Evolutionary conservation across 2,113 vertebrate genomes (phyloP), one percentile per base, ranked within the genome.

Genomic region (Chinchilla lanigera): DNA sequence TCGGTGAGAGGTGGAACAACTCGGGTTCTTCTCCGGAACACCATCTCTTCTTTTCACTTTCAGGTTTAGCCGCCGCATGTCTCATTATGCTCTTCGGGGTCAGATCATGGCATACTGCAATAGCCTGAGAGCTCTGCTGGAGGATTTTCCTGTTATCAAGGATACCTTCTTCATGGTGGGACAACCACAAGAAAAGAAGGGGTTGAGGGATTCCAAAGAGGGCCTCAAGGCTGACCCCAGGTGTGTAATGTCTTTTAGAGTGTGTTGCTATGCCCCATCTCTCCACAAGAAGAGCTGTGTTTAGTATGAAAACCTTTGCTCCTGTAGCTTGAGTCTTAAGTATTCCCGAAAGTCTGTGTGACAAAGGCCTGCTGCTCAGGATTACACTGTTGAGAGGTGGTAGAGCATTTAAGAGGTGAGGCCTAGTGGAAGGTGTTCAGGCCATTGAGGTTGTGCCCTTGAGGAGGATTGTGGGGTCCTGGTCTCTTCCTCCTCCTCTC

Each of bases 81-180:
- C 97, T 61, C 98, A 98, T 50, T 94, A 97, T 33, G 98, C 97
- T 77, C 97, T 99, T 35, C 96, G 98, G 97, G 97, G 97, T 28
- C 98, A 99, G 98, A 98, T 99, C 58, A 95, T 98, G 87, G 97
- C 96, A 7, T 98, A 98, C 87, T 98, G 97, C 96, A 96, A 84
- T 30, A 99, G 98, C 91, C 96, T 99, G 41, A 98, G 94, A 87
- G 93, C 92, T 24, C 95, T 99, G 8, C 95, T 99, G 61, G 97
- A 98, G 2, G 94, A 98, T 11, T 56, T 98, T n/a, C 98, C 98
- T 17, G 90, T 97, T 5, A 56, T 99, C 92, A 97, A 95, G 85
- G 98, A 98, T 54, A 98, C 98, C 6, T 98, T 99, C 89, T 99
- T 99, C 82, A 92, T 97, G 97, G 69, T 41, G 60, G 98, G 98